Percentiles rank a stretch among this genome's conserved stretches.
Conservation (phyloP, 2,888 invertebrate genomes). For the Pristionchus mayeri region DNA sequence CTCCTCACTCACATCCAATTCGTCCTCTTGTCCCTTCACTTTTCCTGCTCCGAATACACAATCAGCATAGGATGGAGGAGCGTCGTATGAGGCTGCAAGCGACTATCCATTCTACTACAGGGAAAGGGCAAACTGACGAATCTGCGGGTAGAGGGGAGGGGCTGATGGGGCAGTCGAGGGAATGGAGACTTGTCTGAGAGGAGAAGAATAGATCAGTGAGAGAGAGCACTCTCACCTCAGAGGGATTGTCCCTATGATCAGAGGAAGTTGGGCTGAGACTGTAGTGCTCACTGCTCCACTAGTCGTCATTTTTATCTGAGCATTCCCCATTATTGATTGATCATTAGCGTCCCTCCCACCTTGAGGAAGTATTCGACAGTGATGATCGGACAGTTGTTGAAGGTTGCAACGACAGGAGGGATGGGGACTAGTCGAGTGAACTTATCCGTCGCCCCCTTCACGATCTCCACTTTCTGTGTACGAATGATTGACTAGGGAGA, state of each 20-base stretch:
- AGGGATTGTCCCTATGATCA: conserved; percentile 56
- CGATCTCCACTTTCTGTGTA: conserved; percentile 49
- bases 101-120: background rate
- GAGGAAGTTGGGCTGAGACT: conserved; percentile 51
- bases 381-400: conserved; percentile 61
- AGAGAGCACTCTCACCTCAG: conserved; percentile 13
- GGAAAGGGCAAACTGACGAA: background rate
- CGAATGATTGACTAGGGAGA: background rate
- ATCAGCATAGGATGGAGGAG: conserved; percentile 76
- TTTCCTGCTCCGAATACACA: conserved; percentile 67
- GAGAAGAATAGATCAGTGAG: too few relatives aligned
- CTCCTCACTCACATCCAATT: conserved; percentile 61
- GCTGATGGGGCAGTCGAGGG: background rate
- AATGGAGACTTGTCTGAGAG: background rate
- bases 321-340: background rate
- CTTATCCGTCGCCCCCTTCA: background rate
- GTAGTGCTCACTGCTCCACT: conserved; percentile 51
- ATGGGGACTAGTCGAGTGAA: conserved; percentile 47
- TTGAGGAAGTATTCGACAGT: conserved; percentile 57
- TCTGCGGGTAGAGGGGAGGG: conserved; percentile 7
- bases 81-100: background rate
- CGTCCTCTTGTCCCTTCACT: conserved; percentile 73
- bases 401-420: conserved; percentile 57
- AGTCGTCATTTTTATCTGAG: conserved; percentile 52
- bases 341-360: conserved; percentile 12